These are phyloP conservation scores for Onychostoma macrolepis DNA, from an alignment of 2,113 vertebrate species.

Conservation along the genomic window DNA sequence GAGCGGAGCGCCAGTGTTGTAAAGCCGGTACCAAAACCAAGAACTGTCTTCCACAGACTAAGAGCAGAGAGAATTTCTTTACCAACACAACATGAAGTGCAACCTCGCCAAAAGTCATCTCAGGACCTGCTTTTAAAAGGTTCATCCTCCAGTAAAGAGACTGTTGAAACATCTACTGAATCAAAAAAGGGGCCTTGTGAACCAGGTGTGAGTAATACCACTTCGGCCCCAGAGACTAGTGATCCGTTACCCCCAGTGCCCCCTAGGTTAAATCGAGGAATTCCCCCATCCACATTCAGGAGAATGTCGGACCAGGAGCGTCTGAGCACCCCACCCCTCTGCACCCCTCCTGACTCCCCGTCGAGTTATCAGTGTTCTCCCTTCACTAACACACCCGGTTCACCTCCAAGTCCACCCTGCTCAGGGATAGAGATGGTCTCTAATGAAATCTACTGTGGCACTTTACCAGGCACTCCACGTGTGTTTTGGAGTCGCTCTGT, in stretches of 20 bases:
- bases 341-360: conserved; percentile 47
- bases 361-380: conserved; percentile 61
- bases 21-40: conserved; percentile 91
- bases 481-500: conserved; percentile 57
- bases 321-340: neutral
- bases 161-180: conserved; percentile 16
- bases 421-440: conserved; percentile 84
- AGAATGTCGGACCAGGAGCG: conserved; percentile 43
- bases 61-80: conserved; percentile 59
- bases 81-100: neutral
- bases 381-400: conserved; percentile 49
- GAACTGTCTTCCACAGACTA: conserved; percentile 86
- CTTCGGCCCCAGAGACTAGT: conserved; percentile 56
- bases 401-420: conserved; percentile 59
- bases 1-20: neutral
- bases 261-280: conserved; percentile 65
- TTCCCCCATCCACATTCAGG: conserved; percentile 33
- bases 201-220: conserved; percentile 46
- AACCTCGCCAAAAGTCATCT: conserved; percentile 59
- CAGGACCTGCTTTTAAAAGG: conserved; percentile 71
- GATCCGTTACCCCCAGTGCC: conserved; percentile 66
- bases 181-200: conserved; percentile 41
- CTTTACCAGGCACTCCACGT: conserved; percentile 58
- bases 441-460: conserved; percentile 88
- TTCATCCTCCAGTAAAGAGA: conserved; percentile 59